A percentile compares a stretch with the other conserved stretches of the same genome.
phyloP scores from a whole-genome alignment of 2,888 invertebrate genomes.

The Melieria picta region DNA sequence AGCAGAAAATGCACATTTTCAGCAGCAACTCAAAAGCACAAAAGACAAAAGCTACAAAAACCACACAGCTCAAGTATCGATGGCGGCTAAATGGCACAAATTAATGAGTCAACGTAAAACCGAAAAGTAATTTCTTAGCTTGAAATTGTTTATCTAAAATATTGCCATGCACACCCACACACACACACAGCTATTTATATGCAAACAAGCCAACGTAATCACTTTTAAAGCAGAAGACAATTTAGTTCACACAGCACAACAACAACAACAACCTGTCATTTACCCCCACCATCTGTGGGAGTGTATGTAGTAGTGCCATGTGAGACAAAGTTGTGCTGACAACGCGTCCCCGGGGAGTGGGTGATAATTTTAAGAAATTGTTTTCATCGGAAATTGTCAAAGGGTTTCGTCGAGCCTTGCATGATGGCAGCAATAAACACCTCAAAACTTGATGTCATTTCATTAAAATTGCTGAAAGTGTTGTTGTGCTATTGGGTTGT shows the following conservation, averaged over 20 bases:
- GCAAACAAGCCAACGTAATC: constrained; percentile 54
- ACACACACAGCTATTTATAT: neutral
- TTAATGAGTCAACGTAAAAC: constrained; percentile 59
- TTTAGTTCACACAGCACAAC: constrained; percentile 35
- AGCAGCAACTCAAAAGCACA: too few species aligned
- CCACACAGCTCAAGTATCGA: neutral
- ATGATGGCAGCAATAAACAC: constrained; percentile 7
- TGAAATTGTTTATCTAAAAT: constrained; percentile 55
- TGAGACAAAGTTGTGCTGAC: neutral
- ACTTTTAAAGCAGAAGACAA: constrained; percentile 58
- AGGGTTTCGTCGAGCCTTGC: constrained; percentile 10
- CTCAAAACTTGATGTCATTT: constrained; percentile 50
- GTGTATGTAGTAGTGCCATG: neutral
- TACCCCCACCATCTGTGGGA: too few species aligned
- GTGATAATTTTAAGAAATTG: constrained; percentile 38
- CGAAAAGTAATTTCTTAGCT: constrained; percentile 48
- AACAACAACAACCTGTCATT: too few species aligned
- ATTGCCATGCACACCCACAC: too few species aligned
- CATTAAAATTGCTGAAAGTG: constrained; percentile 56
- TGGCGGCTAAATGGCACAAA: constrained; percentile 31
- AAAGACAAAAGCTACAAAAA: neutral
- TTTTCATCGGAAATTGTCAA: constrained; percentile 30
- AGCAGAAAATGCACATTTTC: neutral
- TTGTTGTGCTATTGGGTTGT: constrained; percentile 27
- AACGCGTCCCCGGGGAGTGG: constrained; percentile 39